Evolutionary conservation across 2,888 invertebrate genomes (phyloP), one percentile per base, ranked within the genome.

Genomic region (Ephialtes manifestator): DNA sequence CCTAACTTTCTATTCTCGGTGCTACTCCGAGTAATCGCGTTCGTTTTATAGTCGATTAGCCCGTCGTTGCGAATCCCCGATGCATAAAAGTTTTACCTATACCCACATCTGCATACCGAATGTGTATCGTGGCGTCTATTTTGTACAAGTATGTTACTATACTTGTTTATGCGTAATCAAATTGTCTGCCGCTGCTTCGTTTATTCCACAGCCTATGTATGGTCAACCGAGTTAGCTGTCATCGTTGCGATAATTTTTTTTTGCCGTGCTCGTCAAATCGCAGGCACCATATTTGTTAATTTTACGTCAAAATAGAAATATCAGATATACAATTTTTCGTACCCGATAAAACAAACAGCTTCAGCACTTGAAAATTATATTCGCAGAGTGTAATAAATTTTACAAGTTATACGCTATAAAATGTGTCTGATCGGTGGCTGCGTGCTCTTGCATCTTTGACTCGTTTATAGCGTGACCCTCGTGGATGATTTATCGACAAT

Each of bases 1-100:
- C 87, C 86, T 48, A 88, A 88, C 88, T 88, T 88, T 88, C 88
- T 88, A 88, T 88, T 87, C 82, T 76, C 71, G 70, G 51, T 77
- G 63, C 71, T 43, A 39, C 51, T 55, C 35, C 55, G 43, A 81
- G 78, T 78, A 78, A 84, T 63, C 77, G 81, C 43, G 60, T 72
- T 72, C 67, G 81, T 81, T 84, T 81, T 60, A 78, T 84, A 78
- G 72, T 77, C 78, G 53, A 78, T 81, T 84, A 84, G 81, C 24
- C 70, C 70, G 35, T 75, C 75, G 76, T 80, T 39, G 67, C 39
- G 51, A 55, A 81, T 78, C 68, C 74, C 53, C 67, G 24, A 28
- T 63, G 35, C 48, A 39, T 35, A 63, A 24, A 77, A n/a, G 51
- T 53, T 35, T 39, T 67, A 39, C 55, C 28, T 39, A 24, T 46